These are phyloP conservation scores for Watsonalla cultraria DNA, from an alignment of 2,888 invertebrate genomes.

Conservation along the genomic window DNA sequence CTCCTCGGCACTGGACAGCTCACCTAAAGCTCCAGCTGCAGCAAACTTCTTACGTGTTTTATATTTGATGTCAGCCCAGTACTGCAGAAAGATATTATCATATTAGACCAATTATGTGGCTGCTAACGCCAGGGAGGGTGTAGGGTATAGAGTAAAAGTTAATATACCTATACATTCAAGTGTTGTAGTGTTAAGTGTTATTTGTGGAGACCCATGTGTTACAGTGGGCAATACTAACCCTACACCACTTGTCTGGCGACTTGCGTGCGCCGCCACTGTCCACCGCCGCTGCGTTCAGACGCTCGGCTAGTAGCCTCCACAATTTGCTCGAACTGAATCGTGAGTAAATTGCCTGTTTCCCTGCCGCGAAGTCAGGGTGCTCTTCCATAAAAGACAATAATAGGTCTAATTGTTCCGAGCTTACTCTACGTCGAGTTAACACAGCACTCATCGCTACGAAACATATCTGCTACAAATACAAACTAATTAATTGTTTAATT, in stretches of 20 bases:
- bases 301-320: constrained; percentile 65
- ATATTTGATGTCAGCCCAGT: constrained; percentile 72
- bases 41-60: constrained; percentile 66
- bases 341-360: constrained; percentile 66
- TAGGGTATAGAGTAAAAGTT: no score
- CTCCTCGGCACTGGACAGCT: constrained; percentile 60
- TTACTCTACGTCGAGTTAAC: constrained; percentile 63
- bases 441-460: constrained; percentile 52
- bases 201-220: no score
- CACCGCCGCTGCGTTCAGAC: constrained; percentile 65
- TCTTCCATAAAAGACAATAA: constrained; percentile 72
- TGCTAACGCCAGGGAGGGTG: no score
- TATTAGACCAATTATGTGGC: not conserved
- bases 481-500: no score
- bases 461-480: not conserved
- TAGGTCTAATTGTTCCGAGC: constrained; percentile 63
- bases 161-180: no score
- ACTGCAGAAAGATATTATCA: constrained; percentile 31
- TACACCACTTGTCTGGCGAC: constrained; percentile 71
- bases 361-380: constrained; percentile 68
- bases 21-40: constrained; percentile 60
- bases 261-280: constrained; percentile 62
- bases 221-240: constrained; percentile 40
- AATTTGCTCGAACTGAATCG: constrained; percentile 68
- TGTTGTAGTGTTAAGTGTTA: no score